Base-by-base conservation (phyloP, 2,797 vertebrate genomes). In the Glossophaga mutica region DNA sequence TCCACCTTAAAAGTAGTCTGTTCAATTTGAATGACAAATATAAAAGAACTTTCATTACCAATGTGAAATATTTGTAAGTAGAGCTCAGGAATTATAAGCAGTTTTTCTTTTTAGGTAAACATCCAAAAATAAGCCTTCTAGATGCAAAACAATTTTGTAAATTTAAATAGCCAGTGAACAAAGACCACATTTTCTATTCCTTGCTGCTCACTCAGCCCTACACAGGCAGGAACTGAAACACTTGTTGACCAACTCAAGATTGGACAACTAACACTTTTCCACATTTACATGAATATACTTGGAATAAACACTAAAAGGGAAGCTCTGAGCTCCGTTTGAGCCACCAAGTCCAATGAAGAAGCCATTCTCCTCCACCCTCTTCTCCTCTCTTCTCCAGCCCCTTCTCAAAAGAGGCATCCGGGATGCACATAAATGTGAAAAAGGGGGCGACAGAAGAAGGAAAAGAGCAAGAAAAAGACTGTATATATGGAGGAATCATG, bases 91-190 rank as follows among this genome's bases (percentile, higher is more conserved):
- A 85, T 90, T 91, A 92, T 76, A 96, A 93, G 44, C 42, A 92
- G 83, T 55, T 94, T 97, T 96, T 95, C 90, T 93, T 95, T 95
- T 84, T 84, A 84, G 70, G 74, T 88, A 94, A 96, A 97, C 71
- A 94, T 44, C 46, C 59, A 57, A 95, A 96, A 91, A 79, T 65
- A 94, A 93, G 37, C 24, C 29, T 94, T 93, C 73, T 42, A 91
- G 59, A 94, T 91, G 65, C 85, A 96, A 96, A 92, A 46, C 90
- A 86, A 92, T 79, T 90, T 93, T 96, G 77, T 79, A 96, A 95
- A 95, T 92, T 93, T 94, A 97, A 94, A 94, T 87, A 42, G 10
- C 71, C 86, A 77, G 26, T 91, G 59, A 95, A 94, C 94, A 93
- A 92, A n/a, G 42, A 46, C 34, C 18, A 82, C 10, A 82, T 93